Conservation (phyloP, 1,140 invertebrate species). For the Leptopilina boulardi region DNA sequence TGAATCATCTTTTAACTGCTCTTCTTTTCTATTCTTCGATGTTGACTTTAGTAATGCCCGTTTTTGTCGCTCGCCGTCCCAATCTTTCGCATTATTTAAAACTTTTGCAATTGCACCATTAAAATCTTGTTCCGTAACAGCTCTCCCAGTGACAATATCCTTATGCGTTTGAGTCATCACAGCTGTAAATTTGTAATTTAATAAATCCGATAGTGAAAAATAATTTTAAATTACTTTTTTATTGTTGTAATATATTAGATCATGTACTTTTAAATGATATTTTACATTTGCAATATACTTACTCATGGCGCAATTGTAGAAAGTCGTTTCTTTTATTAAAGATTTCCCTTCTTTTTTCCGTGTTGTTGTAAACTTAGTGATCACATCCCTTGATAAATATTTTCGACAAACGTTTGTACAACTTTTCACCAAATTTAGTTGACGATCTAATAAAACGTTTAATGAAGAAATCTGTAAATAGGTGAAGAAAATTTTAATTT, state of each 20-base stretch:
- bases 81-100: not conserved
- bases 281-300: not conserved
- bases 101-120: not conserved
- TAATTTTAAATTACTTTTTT: not conserved
- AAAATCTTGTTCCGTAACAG: slow-evolving; percentile 11
- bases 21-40: not conserved
- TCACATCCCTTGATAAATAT: not conserved
- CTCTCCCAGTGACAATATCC: not conserved
- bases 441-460: not conserved
- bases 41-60: not conserved
- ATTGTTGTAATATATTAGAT: not conserved
- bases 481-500: not conserved
- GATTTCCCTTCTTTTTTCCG: not conserved
- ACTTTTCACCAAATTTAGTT: not conserved
- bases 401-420: not conserved
- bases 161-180: not conserved
- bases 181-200: not conserved
- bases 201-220: not conserved
- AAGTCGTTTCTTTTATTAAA: not conserved
- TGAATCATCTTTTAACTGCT: not conserved
- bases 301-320: not conserved
- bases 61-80: not conserved
- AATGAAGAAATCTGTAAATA: not conserved
- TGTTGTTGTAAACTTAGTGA: not conserved
- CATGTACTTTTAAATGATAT: too few relatives aligned